These are phyloP conservation scores for Pteropus rufus DNA, from an alignment of 2,797 vertebrate species.

Conservation along the genomic window DNA sequence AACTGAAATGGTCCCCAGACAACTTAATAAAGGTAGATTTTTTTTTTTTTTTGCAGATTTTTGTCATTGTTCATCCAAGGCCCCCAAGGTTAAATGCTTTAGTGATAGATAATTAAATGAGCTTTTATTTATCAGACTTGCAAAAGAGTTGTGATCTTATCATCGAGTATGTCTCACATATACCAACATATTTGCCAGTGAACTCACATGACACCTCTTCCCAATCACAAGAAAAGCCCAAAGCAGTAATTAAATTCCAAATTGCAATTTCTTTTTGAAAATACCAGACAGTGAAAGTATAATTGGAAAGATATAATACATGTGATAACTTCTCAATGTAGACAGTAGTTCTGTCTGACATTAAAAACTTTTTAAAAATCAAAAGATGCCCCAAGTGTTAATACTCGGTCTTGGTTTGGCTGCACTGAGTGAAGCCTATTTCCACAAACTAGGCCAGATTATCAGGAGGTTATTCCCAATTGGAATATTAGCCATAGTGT, in stretches of 20 bases:
- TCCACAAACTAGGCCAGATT: background rate
- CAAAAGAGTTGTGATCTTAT: background rate
- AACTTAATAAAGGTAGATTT: background rate
- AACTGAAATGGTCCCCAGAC: background rate
- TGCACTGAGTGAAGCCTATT: background rate
- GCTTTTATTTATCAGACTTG: constrained; percentile 1
- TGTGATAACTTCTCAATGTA: background rate
- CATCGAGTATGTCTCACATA: background rate
- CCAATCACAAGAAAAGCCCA: background rate
- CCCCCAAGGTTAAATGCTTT: background rate
- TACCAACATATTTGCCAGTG: background rate
- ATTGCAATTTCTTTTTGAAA: background rate
- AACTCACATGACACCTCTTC: background rate
- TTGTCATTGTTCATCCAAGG: background rate
- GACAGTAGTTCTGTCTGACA: background rate
- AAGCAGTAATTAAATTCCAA: background rate
- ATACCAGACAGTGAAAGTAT: background rate
- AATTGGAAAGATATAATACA: background rate
- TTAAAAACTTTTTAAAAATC: background rate
- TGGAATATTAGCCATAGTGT: background rate
- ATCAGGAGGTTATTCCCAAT: background rate
- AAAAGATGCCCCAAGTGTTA: background rate
- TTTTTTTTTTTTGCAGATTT: background rate
- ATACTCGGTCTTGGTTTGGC: background rate
- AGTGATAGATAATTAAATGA: background rate